Evolutionary conservation across 2,113 vertebrate species (phyloP), one percentile per base, ranked within the genome.

Genomic region (Tenrec ecaudatus): DNA sequence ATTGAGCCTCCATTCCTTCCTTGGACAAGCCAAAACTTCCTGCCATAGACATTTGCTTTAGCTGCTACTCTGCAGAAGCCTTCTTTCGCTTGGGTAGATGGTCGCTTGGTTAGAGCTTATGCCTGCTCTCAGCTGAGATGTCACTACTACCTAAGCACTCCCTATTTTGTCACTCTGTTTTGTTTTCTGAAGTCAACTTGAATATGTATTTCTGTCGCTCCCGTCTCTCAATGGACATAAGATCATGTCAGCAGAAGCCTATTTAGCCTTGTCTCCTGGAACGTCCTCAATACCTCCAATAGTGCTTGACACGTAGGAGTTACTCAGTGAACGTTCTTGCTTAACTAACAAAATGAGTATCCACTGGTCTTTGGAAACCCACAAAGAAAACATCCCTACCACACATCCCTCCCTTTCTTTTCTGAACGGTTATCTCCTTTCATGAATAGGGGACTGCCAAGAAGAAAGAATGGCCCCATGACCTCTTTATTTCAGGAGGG

Each of bases 381-480:
- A 17, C 27, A 38, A 38, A 94, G 14, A 71, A 76, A 95, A 90
- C 33, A 5, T 69, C 71, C 82, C 69, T 81, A 76, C 47, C 53
- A 66, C 14, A 12, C 6, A 43, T 3, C 0, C 6, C 6, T 83
- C 22, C 75, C 1, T 78, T 60, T 5, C 36, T 69, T 89, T 89
- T 73, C 69, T 66, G 22, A 89, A 89, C 85, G 15, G 36, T 57
- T 9, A 22, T 87, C 16, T 89, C n/a, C n/a, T 77, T 95, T 89
- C 53, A 19, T 78, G 38, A 82, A 75, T 64, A 94, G 53, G 19
- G 36, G 85, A 84, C 29, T 82, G 1, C 33, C 25, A 82, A 12
- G 20, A 88, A 94, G 53, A 90, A 60, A 92, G 53, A 43, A 64
- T 71, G 25, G 40, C 64, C 86, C 57, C 40, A 17, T 2, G 38